Evolutionary conservation across 2,888 invertebrate species (phyloP), one percentile per base, ranked within the genome.

Genomic region (Orthonychiurus folsomi): DNA sequence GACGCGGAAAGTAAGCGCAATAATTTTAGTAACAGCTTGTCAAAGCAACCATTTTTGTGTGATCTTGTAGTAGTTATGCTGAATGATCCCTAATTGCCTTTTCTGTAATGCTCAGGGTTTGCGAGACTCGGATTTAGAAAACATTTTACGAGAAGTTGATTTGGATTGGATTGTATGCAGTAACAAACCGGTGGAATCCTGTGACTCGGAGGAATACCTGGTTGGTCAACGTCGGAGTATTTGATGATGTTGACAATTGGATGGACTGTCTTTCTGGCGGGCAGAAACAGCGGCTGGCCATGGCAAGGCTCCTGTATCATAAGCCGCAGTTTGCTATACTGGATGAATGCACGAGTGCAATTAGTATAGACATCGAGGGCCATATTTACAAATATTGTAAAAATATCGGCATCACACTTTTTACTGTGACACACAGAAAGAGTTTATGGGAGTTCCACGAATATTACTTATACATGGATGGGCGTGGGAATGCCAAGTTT

Each of bases 341-440:
- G 73, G 99, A 99, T 76, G 99, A 99, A 78, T 99, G 99, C 76
- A 99, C 99, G 1, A 94, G 93, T 77, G 97, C 97, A 0, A 97
- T 99, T 0, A 95, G 94, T 57, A 93, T 97, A 0, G 99, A 99
- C 77, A 97, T 99, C 0, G 99, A 99, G 77, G 95, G 94, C 27
- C 87, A 86, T 70, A 96, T 99, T 90, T 99, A 99, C 76, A 87
- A 88, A 73, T 93, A 95, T 78, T 94, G 95, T 75, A 82, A 89
- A 73, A 85, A 90, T 80, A 86, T 84, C 58, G 81, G 80, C 50
- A 97, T 97, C 75, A 93, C 96, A 0, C 80, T 99, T 37, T 92
- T 99, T 78, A 99, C 97, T 0, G 97, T 99, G 27, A 95, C 95
- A 0, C 99, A 99, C 78, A 84, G 97, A 71, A 91, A 93, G 76